These are phyloP conservation scores for Mesoclemmys tuberculata DNA, from an alignment of 2,113 vertebrate species.

Conservation along the genomic window DNA sequence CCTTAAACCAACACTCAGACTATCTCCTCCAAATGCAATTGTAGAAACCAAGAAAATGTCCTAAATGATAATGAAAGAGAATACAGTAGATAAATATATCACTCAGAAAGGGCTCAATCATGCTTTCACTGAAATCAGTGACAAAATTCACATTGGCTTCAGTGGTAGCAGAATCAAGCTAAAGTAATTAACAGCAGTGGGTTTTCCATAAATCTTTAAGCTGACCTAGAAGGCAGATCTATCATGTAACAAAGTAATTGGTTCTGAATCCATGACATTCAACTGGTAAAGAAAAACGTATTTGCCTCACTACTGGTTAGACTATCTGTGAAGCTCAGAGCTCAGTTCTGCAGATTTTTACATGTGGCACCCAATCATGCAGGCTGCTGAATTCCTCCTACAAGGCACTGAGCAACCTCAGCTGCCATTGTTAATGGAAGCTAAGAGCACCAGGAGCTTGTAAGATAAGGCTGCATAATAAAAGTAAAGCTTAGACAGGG, in stretches of 20 bases:
- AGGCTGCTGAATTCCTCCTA: background rate
- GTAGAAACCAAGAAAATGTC: background rate
- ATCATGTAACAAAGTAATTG: background rate
- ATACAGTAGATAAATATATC: accelerated
- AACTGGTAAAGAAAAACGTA: background rate
- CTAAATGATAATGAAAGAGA: background rate
- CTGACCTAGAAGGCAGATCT: background rate
- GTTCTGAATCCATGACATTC: background rate
- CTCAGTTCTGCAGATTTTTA: background rate
- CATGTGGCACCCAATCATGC: background rate
- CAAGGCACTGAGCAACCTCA: background rate
- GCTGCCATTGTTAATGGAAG: background rate
- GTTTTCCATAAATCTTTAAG: background rate
- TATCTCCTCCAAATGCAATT: background rate
- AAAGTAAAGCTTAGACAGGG: accelerated
- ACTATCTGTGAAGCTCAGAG: background rate
- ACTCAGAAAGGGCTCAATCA: background rate
- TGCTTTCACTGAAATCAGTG: background rate
- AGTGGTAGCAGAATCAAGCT: background rate
- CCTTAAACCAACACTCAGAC: background rate
- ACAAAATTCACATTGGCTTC: background rate
- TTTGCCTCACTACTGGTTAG: background rate
- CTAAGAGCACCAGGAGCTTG: accelerated
- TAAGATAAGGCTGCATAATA: background rate
- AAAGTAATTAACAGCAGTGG: background rate